Percentiles rank a stretch among this genome's conserved stretches.
Evolutionary conservation across 1,140 invertebrate genomes (phyloP).

Genomic region (Antheraea mylitta): DNA sequence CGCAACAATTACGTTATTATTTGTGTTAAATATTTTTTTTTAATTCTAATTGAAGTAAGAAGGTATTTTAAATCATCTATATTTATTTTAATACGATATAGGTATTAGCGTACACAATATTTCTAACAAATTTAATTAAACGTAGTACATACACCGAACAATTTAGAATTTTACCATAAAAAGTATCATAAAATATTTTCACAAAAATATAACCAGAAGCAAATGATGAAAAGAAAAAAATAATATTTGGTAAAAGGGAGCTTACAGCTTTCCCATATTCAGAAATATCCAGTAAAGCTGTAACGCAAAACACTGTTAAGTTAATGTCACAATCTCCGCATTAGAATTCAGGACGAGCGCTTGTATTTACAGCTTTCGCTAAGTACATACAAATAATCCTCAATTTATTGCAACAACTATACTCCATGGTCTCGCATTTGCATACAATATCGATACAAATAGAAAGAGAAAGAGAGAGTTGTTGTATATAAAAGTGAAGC

Average conservation of each 20-base stretch:
- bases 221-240: not conserved
- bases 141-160: not conserved
- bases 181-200: not conserved
- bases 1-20: not conserved
- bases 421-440: conserved; percentile 30
- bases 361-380: conserved; percentile 28
- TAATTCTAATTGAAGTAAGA: no score
- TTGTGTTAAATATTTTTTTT: not conserved
- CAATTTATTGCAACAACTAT: conserved; percentile 41
- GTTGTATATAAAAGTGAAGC: conserved; percentile 40
- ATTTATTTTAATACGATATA: no score
- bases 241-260: not conserved
- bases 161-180: not conserved
- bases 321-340: conserved; percentile 28
- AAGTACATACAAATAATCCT: conserved; percentile 39
- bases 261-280: not conserved
- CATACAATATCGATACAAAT: conserved; percentile 43
- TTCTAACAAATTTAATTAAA: no score
- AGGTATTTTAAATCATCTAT: no score
- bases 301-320: conserved; percentile 11
- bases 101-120: no score
- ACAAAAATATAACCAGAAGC: not conserved
- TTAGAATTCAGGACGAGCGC: conserved; percentile 31
- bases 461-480: conserved; percentile 1
- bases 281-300: not conserved